These are phyloP conservation scores for Melanotaenia boesemani DNA, from an alignment of 2,797 vertebrate genomes.

Conservation along the genomic window DNA sequence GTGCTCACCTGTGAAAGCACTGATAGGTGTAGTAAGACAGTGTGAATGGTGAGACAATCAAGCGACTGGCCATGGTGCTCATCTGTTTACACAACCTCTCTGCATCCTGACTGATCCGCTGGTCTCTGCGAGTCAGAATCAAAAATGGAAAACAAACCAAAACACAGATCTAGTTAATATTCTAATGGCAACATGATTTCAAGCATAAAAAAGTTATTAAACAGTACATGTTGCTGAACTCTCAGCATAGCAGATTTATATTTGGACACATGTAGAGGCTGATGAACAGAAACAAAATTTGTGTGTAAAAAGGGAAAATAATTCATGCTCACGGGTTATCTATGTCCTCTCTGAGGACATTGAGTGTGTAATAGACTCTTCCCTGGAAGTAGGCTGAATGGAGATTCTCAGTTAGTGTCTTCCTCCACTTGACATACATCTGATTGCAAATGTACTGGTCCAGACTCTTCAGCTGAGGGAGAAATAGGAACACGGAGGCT, in stretches of 20 bases:
- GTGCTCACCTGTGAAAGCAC: conserved; percentile 89
- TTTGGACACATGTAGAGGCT: background rate
- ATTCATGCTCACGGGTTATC: conserved; percentile 93
- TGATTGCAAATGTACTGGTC: conserved; percentile 93
- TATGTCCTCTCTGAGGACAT: conserved; percentile 88
- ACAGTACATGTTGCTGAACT: background rate
- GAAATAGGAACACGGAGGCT: background rate
- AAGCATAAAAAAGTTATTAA: background rate
- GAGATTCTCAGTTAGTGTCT: conserved; percentile 91
- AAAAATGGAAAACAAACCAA: background rate
- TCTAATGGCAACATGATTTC: background rate
- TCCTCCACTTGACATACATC: conserved; percentile 95
- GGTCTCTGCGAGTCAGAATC: conserved; percentile 84
- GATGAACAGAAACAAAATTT: background rate
- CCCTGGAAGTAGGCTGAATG: conserved; percentile 91
- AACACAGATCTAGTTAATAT: background rate
- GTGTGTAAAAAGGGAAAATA: background rate
- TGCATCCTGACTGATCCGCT: conserved; percentile 96
- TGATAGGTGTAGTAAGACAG: conserved; percentile 94
- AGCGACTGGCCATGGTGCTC: conserved; percentile 91
- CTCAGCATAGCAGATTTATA: background rate
- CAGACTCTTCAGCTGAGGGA: conserved; percentile 91
- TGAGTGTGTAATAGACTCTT: conserved; percentile 93
- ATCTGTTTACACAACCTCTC: conserved; percentile 94
- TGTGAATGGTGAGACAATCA: conserved; percentile 93